Evolutionary conservation across 2,797 vertebrate species (phyloP).

Genomic region (Hypotaenidia okinawae): DNA sequence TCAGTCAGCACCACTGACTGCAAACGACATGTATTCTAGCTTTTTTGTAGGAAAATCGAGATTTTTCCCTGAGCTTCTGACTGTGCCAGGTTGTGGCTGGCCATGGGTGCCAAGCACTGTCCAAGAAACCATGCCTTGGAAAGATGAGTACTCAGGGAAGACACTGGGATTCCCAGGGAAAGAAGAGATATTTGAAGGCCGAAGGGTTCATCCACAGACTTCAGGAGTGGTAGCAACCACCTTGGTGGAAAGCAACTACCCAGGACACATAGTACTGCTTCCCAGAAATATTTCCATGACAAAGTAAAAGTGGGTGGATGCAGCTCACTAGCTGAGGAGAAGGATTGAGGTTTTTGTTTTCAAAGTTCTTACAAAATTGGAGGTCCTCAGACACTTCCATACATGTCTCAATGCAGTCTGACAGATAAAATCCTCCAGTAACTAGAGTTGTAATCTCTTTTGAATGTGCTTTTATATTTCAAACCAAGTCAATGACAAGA

Average conservation of each 20-base stretch:
- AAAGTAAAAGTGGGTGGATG: not conserved
- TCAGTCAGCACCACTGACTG: not conserved
- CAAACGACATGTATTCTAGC: not conserved
- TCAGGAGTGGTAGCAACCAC: not conserved
- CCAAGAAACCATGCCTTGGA: not conserved
- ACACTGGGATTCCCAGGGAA: not conserved
- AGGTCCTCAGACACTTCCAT: not conserved
- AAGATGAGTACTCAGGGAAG: not conserved
- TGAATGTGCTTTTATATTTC: not conserved
- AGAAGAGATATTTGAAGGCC: not conserved
- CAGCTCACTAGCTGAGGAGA: not conserved
- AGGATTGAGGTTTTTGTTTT: not conserved
- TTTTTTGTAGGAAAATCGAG: not conserved
- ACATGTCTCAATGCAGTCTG: not conserved
- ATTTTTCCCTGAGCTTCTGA: not conserved
- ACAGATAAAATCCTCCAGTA: not conserved
- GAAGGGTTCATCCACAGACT: not conserved
- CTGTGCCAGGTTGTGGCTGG: not conserved
- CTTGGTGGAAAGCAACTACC: not conserved
- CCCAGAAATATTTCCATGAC: not conserved
- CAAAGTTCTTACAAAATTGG: not conserved
- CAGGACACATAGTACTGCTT: not conserved
- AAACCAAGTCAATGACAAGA: conserved; percentile 5
- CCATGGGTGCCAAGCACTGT: not conserved
- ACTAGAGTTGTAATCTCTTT: not conserved